Base-by-base conservation (phyloP, 1,140 invertebrate genomes). In the Camponotus floridanus region DNA sequence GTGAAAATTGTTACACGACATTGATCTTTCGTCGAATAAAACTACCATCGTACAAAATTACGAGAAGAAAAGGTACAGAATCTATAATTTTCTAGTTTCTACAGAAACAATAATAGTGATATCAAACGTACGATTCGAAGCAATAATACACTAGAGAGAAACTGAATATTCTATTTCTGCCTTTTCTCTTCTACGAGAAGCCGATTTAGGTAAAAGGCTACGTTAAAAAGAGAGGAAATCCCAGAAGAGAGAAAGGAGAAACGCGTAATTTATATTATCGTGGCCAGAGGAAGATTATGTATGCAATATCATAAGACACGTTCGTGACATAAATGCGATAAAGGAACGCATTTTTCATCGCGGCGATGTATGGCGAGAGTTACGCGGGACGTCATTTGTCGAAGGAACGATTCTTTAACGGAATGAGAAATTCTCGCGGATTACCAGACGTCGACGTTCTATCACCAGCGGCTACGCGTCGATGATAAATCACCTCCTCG, bases 401-500 rank as follows among this genome's bases (percentile, higher is more conserved):
- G 79, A 83, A 83, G 57, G 39, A 81, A 61, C 67, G 67, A 81
- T 83, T 83, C 42, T 45, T 83, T 70, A 73, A 71, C 88, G 76
- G 84, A 71, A 65, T 62, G 83, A 88, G 88, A 86, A 89, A 89
- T 88, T 76, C 74, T 86, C 76, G 62, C 73, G 88, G 79, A 88
- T 89, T 88, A 88, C 88, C 62, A 73, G 76, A 86, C 87, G 88
- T 68, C 87, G 51, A 86, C 87, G 87, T 39, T 79, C 62, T 74
- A 88, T 88, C 87, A 88, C 55, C 65, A 61, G 48, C 36, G 62
- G 45, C 87, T 51, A 51, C 31, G 79, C 87, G 51, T 11, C 59
- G 80, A 89, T 88, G 88, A 89, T 89, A 89, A 89, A 89, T 89
- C 88, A 81, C 51, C 80, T 88, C 85, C 62, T 85, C 84, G 88